phyloP scores from a whole-genome alignment of 2,113 vertebrate genomes.

The Peromyscus polionotus region DNA sequence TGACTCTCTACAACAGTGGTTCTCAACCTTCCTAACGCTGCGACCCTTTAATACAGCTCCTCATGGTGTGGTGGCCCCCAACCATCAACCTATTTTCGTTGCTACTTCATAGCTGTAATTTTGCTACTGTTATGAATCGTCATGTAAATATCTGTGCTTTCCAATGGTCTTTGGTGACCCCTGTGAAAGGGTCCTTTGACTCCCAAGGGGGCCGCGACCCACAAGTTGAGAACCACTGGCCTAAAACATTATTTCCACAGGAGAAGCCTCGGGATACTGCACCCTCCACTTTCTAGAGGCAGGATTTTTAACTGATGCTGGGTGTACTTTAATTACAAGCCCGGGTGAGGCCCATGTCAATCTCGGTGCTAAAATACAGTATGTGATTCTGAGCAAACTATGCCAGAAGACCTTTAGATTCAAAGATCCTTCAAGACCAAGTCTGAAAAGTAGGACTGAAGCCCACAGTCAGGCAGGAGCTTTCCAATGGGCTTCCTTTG shows the following conservation, averaged over 20 bases:
- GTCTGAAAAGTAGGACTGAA: not conserved
- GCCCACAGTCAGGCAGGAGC: not conserved
- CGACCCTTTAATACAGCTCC: not conserved
- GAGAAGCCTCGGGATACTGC: not conserved
- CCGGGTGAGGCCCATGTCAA: fast-evolving
- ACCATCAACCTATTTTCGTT: not conserved
- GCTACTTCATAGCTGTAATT: not conserved
- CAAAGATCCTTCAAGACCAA: not conserved
- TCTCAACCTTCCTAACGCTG: not conserved
- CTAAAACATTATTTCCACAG: not conserved
- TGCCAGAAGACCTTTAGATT: not conserved
- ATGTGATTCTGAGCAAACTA: not conserved
- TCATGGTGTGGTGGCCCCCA: not conserved
- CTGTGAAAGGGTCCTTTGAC: not conserved
- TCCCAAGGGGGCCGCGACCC: not conserved
- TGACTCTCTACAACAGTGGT: not conserved
- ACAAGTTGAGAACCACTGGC: not conserved
- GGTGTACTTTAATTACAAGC: not conserved
- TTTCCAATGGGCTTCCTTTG: not conserved
- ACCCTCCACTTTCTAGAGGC: not conserved
- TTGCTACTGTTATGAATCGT: too few species aligned
- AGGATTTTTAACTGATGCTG: not conserved
- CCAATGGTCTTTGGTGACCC: not conserved
- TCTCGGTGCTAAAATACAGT: not conserved
- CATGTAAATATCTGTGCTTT: not conserved